Evolutionary conservation across 1,140 invertebrate species (phyloP), one percentile per base, ranked within the genome.

Genomic region (Cephus cinctus): DNA sequence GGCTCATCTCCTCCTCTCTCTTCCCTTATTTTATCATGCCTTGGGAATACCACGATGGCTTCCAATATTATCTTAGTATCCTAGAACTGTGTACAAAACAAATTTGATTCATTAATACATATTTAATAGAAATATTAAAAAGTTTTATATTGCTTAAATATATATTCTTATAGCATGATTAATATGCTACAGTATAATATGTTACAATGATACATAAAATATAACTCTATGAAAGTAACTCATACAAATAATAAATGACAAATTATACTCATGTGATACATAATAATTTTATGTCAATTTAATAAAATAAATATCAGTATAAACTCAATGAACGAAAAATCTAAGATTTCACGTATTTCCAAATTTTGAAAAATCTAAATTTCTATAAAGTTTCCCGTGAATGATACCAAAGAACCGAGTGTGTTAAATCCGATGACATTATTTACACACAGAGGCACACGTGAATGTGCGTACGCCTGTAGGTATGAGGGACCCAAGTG

Each of bases 1-100:
- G 69, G 72, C 69, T 75, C 72, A 75, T 75, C 59, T 75, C 72
- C 71, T 62, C 69, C 70, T 56, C 64, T 71, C 61, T 56, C 53
- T 64, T 65, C 59, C 65, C 53, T 67, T 67, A 71, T 68, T 69
- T 73, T 71, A 71, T 65, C 72, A 75, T 75, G 67, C 71, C 67
- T 52, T 66, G 52, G 45, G 63, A 67, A 35, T 44, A 48, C 43
- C 46, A 52, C 43, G 51, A 47, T 30, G 25, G 23, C 18, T 21
- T n/a, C 15, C 30, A 18, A 46, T 22, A 38, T 50, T 43, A 57
- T 41, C 40, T 51, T 43, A 54, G 32, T 19, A 43, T 16, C 42
- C 30, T 12, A 34, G 36, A 21, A 21, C 25, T 16, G 6, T 43
- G 15, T 39, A 41, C 34, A 34, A 48, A 25, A 19, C 21, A 30